Percentiles rank a stretch among this genome's conserved stretches.
Evolutionary conservation across 2,797 vertebrate species (phyloP).

Genomic region (Scolopax bukidnonensis): DNA sequence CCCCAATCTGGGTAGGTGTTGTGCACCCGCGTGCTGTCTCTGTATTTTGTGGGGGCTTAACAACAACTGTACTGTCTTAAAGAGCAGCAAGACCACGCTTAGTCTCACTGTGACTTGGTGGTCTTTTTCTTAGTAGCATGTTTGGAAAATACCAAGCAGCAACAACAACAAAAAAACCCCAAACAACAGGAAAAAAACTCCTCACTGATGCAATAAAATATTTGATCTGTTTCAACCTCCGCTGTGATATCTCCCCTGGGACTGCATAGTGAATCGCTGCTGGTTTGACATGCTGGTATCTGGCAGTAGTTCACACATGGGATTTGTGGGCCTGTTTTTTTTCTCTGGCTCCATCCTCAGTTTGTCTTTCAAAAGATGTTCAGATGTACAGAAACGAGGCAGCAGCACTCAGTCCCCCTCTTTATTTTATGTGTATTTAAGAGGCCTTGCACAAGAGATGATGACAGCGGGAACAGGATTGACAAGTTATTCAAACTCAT

Average conservation of each 20-base stretch:
- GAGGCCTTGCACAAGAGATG: not conserved
- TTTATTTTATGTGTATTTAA: not conserved
- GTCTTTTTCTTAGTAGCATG: not conserved
- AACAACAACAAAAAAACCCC: not conserved
- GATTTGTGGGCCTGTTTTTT: not conserved
- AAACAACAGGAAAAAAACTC: not conserved
- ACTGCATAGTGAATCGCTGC: not conserved
- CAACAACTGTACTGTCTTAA: not conserved
- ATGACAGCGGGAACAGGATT: not conserved
- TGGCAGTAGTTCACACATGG: not conserved
- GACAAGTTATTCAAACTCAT: not conserved
- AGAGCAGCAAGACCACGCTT: not conserved
- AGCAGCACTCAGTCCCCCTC: not conserved
- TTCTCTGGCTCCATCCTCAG: not conserved
- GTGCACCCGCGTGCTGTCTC: not conserved
- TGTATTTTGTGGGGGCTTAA: not conserved
- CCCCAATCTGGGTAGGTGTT: conserved; percentile 92
- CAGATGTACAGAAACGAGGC: not conserved
- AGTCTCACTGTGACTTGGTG: not conserved
- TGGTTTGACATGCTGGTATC: not conserved
- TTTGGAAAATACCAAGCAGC: not conserved
- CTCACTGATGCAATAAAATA: not conserved
- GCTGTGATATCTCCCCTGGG: not conserved
- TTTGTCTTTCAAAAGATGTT: not conserved
- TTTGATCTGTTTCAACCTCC: not conserved